Evolutionary conservation across 2,888 invertebrate genomes (phyloP).

Genomic region (Catotricha subobsoleta): DNA sequence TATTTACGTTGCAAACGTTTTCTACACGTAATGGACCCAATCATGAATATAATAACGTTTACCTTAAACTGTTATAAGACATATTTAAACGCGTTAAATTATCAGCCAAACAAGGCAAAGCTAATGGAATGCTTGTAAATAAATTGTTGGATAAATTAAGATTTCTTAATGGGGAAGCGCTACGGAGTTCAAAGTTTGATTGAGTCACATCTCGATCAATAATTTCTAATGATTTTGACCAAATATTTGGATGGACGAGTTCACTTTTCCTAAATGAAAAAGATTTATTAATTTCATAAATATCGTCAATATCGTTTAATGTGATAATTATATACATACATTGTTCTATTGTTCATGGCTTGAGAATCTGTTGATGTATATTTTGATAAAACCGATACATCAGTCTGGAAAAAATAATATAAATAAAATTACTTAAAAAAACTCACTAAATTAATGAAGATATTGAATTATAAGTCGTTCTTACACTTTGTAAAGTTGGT

Average conservation of each 20-base stretch:
- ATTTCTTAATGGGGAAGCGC: constrained; percentile 44
- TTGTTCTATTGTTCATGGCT: not conserved
- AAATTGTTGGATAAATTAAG: constrained; percentile 83
- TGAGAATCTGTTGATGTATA: not conserved
- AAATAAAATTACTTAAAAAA: not conserved
- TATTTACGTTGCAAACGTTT: no score
- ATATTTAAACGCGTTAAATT: constrained; percentile 74
- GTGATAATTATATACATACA: not conserved
- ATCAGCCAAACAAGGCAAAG: constrained; percentile 79
- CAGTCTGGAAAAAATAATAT: constrained; percentile 1
- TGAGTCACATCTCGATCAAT: constrained; percentile 43
- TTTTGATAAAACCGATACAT: not conserved
- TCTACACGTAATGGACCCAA: no score
- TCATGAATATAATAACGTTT: no score
- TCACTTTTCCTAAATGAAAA: constrained; percentile 2
- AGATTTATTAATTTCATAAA: no score
- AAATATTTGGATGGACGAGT: not conserved
- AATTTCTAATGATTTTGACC: constrained; percentile 33
- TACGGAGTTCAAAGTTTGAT: constrained; percentile 36
- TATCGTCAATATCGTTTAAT: no score
- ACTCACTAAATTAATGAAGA: not conserved
- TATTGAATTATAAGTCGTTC: not conserved
- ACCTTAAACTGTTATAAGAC: constrained; percentile 63
- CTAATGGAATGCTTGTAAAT: constrained; percentile 71
- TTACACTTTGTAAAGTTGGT: constrained; percentile 1